Evolutionary conservation across 2,888 invertebrate species (phyloP), one percentile per base, ranked within the genome.

Genomic region (Apantesis nais): DNA sequence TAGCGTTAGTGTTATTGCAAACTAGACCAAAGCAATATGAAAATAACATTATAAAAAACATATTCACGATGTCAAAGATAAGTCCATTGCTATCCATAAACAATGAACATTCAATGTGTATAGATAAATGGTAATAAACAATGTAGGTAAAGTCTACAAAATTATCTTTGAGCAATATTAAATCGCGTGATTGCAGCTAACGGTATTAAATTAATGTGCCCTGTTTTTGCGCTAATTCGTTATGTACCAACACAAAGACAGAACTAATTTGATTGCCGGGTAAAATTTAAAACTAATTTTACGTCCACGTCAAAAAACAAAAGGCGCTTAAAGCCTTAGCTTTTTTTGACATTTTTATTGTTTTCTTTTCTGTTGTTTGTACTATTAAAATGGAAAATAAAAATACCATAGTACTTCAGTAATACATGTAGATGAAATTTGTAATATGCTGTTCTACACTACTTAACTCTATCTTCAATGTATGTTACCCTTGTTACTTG

Each of bases 171-270:
- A 71, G 65, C 66, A 44, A 67, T 44, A 70, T 34, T 55, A 52
- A 66, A 68, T 73, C 62, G 71, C 68, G 68, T 76, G 70, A 73
- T 74, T 72, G 19, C 66, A 75, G 62, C 62, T 62, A 79, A 80
- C 79, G 68, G 78, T 76, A 62, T 72, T 52, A 70, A 73, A 68
- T 72, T 62, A 75, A 55, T 73, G 74, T 76, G 74, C 75, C 62
- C 71, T 73, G 73, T 74, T 68, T 39, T 48, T 70, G 69, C 62
- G 19, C 1, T 62, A 58, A 58, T 58, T 58, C 58, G 58, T 58
- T 58, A 58, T 58, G 58, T 58, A 48, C 34, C 34, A 34, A 68
- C 63, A 62, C 25, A 69, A 67, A 67, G 58, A 68, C 61, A 66
- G n/a, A 70, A 70, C 39, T 65, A 72, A 79, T 77, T 77, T 41